Base-by-base conservation (phyloP, 2,113 vertebrate species). In the Gymnocephalus cernua region DNA sequence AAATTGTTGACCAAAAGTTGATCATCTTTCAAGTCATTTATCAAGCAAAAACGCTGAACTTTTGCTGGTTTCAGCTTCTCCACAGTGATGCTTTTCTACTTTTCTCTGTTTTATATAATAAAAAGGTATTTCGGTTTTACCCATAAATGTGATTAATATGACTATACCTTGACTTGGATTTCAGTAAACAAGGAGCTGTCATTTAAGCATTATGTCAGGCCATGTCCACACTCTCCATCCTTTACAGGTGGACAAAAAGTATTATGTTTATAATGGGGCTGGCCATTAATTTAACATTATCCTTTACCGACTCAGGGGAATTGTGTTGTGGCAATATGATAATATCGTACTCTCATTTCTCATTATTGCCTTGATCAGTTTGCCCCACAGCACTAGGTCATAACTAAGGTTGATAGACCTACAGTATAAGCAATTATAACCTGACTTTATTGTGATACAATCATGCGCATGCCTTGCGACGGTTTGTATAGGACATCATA, bases 291-390 rank as follows among this genome's bases (percentile, higher is more conserved):
- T 63, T 7, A 51, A n/a, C 25, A 53, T 71, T 23, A 41, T 58
- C 4, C 48, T 23, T 73, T 47, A 13, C 6, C 1, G 21, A 7
- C 18, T 53, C 0, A 6, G 15, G 59, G 21, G 10, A 51, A 38
- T 41, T 53, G 32, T 66, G 54, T 27, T 57, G 4, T 21, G 2
- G 35, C 16, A 75, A 54, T 72, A 29, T 63, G 25, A 35, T 77
- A 35, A 32, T 38, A n/a, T 66, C 13, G 3, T 51, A 25, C 35
- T 67, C 41, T 44, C 50, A 45, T 67, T 38, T 83, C 47, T 65
- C 10, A 51, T 50, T 41, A 61, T 32, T 82, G 47, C 25, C 35
- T 63, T 79, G 25, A 74, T 63, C 53, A 19, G 4, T 59, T 73
- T 66, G 2, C 23, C 23, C 29, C 44, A 57, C 19, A 50, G 32